Evolutionary conservation across 2,888 invertebrate species (phyloP), one percentile per base, ranked within the genome.

Genomic region (Drosophila imparisetae): DNA sequence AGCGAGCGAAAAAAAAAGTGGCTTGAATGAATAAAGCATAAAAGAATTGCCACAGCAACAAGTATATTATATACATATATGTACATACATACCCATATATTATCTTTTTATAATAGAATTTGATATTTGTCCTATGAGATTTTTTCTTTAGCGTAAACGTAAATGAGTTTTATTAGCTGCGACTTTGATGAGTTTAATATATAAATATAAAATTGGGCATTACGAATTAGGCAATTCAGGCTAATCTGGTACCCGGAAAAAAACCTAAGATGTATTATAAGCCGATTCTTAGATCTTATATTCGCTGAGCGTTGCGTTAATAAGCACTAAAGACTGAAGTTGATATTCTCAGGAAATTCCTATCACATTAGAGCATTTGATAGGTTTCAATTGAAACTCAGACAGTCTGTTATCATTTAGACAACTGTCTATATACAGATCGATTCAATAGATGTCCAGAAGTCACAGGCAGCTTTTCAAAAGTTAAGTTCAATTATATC

Each of bases 21-120:
- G 71, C 71, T 80, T 85, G 70, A 84, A 71, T 71, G 83, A 77
- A 80, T 66, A 77, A 77, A 71, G 68, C 63, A 80, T 80, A 61
- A 77, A 49, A 49, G 48, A 49, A 70, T 66, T 53, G 73, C 49
- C 50, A 67, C 70, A 68, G 60, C 61, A 57, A 38, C 53, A 73
- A 45, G 49, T 52, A 27, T 54, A 59, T 52, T 62, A 32, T 59
- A 65, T 66, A 66, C 29, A n/a, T 30, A n/a, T 32, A 54, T 32
- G 10, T 57, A 38, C 45, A 29, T 24, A 24, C 29, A 29, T 24
- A 24, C 29, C 24, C 34, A 50, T 38, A 38, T 34, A 55, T 30
- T 49, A 36, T 49, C 11, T 8, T 32, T 24, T 42, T 38, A 45
- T 36, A 52, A 48, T 72, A 38, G 15, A 42, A 58, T 64, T 64